These are phyloP conservation scores for Monopterus albus DNA, from an alignment of 2,113 vertebrate genomes.

Conservation along the genomic window DNA sequence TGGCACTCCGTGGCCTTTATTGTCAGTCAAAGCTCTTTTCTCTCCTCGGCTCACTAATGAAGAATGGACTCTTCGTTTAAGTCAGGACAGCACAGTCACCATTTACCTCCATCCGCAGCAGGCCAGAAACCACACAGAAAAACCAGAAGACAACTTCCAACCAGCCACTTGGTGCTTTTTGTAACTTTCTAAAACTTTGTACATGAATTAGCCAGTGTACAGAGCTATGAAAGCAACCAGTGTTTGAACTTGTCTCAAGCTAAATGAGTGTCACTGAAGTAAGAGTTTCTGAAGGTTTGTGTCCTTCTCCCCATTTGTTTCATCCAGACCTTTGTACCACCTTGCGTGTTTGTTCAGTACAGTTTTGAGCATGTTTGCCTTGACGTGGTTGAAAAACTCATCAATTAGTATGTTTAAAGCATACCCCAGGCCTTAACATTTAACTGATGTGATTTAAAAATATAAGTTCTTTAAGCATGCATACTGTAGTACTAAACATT, in stretches of 20 bases:
- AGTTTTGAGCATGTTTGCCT: no score
- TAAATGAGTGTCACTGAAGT: no score
- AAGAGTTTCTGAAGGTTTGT: no score
- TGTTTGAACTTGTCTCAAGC: background rate
- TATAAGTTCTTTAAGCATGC: background rate
- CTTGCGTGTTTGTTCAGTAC: background rate
- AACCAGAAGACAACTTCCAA: no score
- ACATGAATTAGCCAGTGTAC: background rate
- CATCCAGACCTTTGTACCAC: no score
- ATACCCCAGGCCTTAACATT: background rate
- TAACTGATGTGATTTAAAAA: no score
- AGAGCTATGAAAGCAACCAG: background rate
- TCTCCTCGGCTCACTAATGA: no score
- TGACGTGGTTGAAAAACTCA: no score
- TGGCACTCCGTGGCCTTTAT: no score
- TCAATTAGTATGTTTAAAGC: background rate
- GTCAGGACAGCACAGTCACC: background rate
- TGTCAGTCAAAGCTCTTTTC: background rate
- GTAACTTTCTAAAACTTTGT: conserved; percentile 2
- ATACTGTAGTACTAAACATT: background rate
- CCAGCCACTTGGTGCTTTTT: no score
- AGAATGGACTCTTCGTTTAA: background rate
- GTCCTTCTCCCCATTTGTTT: no score
- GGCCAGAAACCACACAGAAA: no score
- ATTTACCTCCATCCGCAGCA: background rate